A percentile compares a stretch with the other conserved stretches of the same genome.
Evolutionary conservation across 2,888 invertebrate genomes (phyloP).

Genomic region (Sphinx pinastri): DNA sequence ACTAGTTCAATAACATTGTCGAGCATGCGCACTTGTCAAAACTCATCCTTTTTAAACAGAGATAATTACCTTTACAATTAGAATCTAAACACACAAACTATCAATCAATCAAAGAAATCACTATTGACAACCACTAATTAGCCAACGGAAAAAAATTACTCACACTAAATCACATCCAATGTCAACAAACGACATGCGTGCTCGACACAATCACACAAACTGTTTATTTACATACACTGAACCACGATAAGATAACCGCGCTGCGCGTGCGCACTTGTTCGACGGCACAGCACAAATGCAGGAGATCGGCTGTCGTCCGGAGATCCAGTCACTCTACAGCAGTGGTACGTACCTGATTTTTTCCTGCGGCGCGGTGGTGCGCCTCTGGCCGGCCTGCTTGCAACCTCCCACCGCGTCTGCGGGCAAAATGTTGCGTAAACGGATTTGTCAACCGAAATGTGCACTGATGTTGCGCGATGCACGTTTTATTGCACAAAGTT

Average conservation of each 20-base stretch:
- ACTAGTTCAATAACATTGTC: no score
- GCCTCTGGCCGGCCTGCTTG: constrained; percentile 67
- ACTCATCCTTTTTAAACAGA: neutral
- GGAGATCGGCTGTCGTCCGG: neutral
- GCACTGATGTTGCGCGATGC: neutral
- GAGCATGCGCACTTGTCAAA: neutral
- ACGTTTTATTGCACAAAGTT: neutral
- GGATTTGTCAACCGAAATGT: constrained; percentile 33
- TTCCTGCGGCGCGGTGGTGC: constrained; percentile 68
- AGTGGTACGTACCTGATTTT: constrained; percentile 68
- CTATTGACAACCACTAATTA: neutral
- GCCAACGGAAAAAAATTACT: neutral
- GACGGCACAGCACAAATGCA: constrained; percentile 21
- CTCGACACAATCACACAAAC: neutral
- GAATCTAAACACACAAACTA: neutral
- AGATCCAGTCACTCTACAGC: neutral
- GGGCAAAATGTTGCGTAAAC: constrained; percentile 71
- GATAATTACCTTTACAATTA: neutral
- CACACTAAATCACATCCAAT: constrained; percentile 8
- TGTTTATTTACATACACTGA: neutral
- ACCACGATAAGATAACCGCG: constrained; percentile 7
- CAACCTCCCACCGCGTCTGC: constrained; percentile 74
- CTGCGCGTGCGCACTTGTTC: constrained; percentile 10
- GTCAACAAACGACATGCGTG: constrained; percentile 8
- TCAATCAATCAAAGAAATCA: neutral